A percentile compares a stretch with the other conserved stretches of the same genome.
Evolutionary conservation across 2,797 vertebrate species (phyloP).

Genomic region (Gobio occitaniae): DNA sequence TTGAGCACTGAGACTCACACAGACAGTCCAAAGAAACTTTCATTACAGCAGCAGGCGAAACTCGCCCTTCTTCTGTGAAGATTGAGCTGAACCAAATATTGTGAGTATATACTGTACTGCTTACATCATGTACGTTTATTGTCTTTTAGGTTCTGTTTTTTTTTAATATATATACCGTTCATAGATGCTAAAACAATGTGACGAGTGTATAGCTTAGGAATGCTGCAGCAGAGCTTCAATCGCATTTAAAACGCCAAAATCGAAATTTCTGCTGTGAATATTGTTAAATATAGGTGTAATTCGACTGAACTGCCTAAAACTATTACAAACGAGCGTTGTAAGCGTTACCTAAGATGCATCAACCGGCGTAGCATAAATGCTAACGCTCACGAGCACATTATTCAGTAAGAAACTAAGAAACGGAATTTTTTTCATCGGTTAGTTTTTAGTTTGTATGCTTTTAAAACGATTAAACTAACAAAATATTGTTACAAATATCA

Average conservation of each 20-base stretch:
- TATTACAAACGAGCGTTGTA: background rate
- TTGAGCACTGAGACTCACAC: background rate
- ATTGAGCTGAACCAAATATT: constrained; percentile 31
- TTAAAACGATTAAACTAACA: fast-evolving
- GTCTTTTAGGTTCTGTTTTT: background rate
- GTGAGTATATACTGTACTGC: constrained; percentile 19
- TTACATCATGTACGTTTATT: background rate
- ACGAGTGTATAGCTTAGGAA: background rate
- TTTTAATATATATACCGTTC: too few species aligned
- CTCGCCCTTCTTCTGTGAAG: constrained; percentile 49
- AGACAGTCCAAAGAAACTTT: constrained; percentile 36
- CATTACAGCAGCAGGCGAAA: constrained; percentile 32
- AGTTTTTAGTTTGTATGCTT: background rate
- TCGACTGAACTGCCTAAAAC: background rate
- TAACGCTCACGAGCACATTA: constrained; percentile 1
- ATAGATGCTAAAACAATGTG: background rate
- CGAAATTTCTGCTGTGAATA: background rate
- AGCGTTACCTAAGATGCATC: constrained; percentile 4
- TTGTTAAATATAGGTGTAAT: background rate
- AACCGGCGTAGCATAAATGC: constrained; percentile 34
- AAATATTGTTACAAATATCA: background rate
- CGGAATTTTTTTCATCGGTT: background rate
- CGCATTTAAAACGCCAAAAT: background rate
- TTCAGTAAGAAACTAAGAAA: background rate
- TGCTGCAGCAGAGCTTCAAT: background rate